Conservation (phyloP, 2,113 vertebrate species). For the Rhizomys pruinosus region DNA sequence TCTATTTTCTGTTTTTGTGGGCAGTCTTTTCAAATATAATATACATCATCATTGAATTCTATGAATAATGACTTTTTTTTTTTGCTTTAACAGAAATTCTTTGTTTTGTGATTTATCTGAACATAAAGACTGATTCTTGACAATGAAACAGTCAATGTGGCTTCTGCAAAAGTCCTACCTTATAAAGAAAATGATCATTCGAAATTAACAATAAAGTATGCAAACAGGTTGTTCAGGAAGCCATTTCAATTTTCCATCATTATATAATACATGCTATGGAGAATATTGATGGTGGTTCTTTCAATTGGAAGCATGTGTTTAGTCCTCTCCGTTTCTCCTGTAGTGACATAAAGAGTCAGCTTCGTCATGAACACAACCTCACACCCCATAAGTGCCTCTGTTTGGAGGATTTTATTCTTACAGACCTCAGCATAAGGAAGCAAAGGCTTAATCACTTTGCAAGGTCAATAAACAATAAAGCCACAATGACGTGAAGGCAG, state of each 20-base stretch:
- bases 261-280: no score
- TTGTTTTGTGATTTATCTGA: not conserved
- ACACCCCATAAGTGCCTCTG: fast-evolving
- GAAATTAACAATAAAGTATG: not conserved
- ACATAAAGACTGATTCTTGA: not conserved
- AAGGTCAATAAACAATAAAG: not conserved
- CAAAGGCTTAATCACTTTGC: not conserved
- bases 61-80: not conserved
- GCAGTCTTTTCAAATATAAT: not conserved
- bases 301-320: not conserved
- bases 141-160: not conserved
- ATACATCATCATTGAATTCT: not conserved
- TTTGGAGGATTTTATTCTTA: not conserved
- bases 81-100: not conserved
- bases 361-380: not conserved
- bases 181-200: not conserved
- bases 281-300: not conserved
- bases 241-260: no score
- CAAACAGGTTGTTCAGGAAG: not conserved
- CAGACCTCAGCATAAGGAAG: not conserved
- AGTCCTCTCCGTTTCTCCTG: not conserved
- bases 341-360: fast-evolving
- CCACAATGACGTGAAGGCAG: not conserved
- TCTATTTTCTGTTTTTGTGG: not conserved
- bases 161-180: not conserved